These are phyloP conservation scores for Monopterus albus DNA, from an alignment of 2,113 vertebrate species.

Conservation along the genomic window DNA sequence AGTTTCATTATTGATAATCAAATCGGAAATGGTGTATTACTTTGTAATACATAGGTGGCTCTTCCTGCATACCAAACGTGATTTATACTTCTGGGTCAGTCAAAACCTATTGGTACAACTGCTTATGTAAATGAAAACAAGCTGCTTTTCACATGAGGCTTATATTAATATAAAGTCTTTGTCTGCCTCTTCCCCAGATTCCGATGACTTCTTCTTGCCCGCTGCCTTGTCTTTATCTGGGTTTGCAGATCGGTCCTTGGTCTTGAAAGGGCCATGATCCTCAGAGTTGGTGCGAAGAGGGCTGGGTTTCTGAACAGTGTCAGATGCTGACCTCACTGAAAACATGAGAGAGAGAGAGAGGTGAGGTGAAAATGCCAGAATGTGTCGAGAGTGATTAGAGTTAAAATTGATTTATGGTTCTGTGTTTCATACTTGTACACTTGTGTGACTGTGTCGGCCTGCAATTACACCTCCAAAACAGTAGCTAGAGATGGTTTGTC, in stretches of 20 bases:
- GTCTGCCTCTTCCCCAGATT: constrained; percentile 90
- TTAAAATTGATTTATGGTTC: too few species aligned
- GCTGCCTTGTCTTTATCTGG: constrained; percentile 80
- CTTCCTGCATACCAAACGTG: constrained; percentile 21
- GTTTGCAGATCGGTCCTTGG: constrained; percentile 82
- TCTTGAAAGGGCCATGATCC: constrained; percentile 73
- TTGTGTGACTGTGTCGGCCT: too few species aligned
- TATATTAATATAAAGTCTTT: constrained; percentile 95
- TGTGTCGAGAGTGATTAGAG: not conserved
- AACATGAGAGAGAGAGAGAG: not conserved
- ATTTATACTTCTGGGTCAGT: constrained; percentile 29
- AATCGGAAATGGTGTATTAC: constrained; percentile 16
- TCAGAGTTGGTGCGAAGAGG: constrained; percentile 82
- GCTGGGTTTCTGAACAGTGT: constrained; percentile 80
- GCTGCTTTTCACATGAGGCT: too few species aligned
- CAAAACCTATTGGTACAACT: constrained; percentile 21
- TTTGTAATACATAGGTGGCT: constrained; percentile 18
- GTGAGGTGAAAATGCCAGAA: not conserved
- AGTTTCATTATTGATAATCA: constrained; percentile 4
- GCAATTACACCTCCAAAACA: too few species aligned
- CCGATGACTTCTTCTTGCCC: constrained; percentile 88
- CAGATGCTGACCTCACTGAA: constrained; percentile 68
- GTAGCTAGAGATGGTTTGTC: too few species aligned
- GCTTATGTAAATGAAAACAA: constrained; percentile 35
- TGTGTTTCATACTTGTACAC: too few species aligned